phyloP scores from a whole-genome alignment of 2,113 vertebrate species.

The Gavialis gangeticus region DNA sequence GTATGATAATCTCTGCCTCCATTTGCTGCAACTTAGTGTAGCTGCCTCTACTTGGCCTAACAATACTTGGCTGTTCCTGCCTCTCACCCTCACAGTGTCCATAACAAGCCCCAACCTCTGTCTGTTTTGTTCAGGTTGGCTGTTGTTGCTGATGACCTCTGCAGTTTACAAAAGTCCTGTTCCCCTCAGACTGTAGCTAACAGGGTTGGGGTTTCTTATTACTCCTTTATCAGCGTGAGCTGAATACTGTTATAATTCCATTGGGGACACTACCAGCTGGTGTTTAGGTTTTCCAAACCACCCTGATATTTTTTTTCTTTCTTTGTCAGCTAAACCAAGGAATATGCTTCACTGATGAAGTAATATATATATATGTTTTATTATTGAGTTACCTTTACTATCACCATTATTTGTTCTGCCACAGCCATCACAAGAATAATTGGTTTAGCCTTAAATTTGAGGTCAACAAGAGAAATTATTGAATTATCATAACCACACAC shows the following conservation, averaged over 20 bases:
- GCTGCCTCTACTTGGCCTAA: too few species aligned
- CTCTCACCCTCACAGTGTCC: too few species aligned
- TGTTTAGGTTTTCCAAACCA: neutral
- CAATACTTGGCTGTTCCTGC: too few species aligned
- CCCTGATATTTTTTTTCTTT: accelerated
- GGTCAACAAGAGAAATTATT: neutral
- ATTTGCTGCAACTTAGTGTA: too few species aligned
- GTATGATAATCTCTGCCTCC: too few species aligned
- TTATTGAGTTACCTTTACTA: neutral
- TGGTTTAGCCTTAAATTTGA: neutral
- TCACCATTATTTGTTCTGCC: neutral
- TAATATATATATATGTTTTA: neutral
- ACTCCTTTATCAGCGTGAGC: neutral
- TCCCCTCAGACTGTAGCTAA: too few species aligned
- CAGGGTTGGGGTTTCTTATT: neutral
- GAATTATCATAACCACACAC: neutral
- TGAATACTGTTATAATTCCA: neutral
- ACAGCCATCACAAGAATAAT: neutral
- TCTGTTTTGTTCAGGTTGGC: too few species aligned
- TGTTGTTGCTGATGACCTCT: too few species aligned
- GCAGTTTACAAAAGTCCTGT: too few species aligned
- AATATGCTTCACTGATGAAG: neutral
- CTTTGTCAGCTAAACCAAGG: neutral
- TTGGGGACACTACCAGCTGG: neutral
- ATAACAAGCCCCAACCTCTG: too few species aligned